Base-by-base conservation (phyloP, 1,140 invertebrate genomes). In the Sesamia nonagrioides region DNA sequence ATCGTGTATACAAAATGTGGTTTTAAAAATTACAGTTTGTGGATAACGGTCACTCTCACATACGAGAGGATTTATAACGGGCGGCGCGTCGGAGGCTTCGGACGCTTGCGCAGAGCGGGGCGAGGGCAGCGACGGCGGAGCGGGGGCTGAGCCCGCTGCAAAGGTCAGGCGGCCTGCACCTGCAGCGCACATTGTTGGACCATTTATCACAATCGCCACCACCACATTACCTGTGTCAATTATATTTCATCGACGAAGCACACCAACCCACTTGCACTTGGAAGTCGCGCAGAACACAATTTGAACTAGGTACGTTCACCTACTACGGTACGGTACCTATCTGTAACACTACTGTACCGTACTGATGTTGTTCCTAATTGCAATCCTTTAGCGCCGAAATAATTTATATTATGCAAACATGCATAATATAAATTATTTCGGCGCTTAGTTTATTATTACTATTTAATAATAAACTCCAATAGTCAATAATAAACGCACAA, bases 11-110 rank as follows among this genome's bases (percentile, higher is more conserved):
- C 33, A 74, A 74, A n/a, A 27, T 18, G 52, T 35, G 35, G 6
- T 60, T 69, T 78, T 58, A n/a, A 71, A 78, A 40, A 78, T 58
- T 78, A 78, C 76, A 78, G 76, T 78, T 81, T 69, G 72, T 9
- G 15, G 11, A 50, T 81, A 81, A 81, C 80, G 80, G 80, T 69
- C 40, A 74, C 18, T 71, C 48, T 42, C 54, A 42, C 71, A 58
- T 21, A 33, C 54, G 71, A 74, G 71, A 56, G 52, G 71, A 60
- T 60, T 74, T 40, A 60, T 74, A 74, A 74, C 71, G 71, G 71
- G 11, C 68, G 15, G 42, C 60, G 52, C 68, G 15, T 42, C 60
- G 52, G 54, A 60, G 71, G 52, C 71, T 58, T 42, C 35, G 17
- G 54, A 21, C 71, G 37, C 37, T 54, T 42, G 71, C 50, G 17